phyloP scores from a whole-genome alignment of 2,888 invertebrate genomes.

The Synergus umbraculus region DNA sequence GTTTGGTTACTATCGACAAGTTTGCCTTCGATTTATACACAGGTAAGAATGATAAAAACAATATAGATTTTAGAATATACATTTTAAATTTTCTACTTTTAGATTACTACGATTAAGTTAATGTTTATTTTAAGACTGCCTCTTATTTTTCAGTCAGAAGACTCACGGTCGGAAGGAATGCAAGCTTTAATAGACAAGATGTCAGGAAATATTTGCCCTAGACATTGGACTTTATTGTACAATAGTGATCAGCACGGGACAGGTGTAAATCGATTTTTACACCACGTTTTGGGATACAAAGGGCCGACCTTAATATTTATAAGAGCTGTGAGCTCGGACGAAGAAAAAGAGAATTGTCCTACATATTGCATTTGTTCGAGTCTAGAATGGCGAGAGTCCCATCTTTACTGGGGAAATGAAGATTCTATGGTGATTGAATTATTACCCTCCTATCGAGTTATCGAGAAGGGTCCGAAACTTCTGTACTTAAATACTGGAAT shows the following conservation, averaged over 20 bases:
- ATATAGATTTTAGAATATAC: too few species aligned
- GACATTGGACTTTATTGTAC: constrained; percentile 92
- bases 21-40: constrained; percentile 79
- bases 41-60: constrained; percentile 66
- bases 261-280: constrained; percentile 92
- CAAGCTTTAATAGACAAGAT: constrained; percentile 70
- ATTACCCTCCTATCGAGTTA: constrained; percentile 82
- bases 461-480: constrained; percentile 86
- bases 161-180: constrained; percentile 57
- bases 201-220: constrained; percentile 77
- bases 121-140: neutral
- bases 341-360: constrained; percentile 79
- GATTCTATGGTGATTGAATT: constrained; percentile 88
- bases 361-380: constrained; percentile 88
- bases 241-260: constrained; percentile 90
- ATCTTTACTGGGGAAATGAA: constrained; percentile 90
- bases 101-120: neutral
- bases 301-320: constrained; percentile 80
- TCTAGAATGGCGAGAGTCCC: constrained; percentile 91
- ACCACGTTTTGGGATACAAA: constrained; percentile 90
- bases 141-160: constrained; percentile 54
- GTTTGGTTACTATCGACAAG: constrained; percentile 86
- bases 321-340: constrained; percentile 75
- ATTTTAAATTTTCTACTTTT: neutral
- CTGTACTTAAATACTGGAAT: constrained; percentile 90